Evolutionary conservation across 1,140 invertebrate species (phyloP), one percentile per base, ranked within the genome.

Genomic region (Condylostylus longicornis): DNA sequence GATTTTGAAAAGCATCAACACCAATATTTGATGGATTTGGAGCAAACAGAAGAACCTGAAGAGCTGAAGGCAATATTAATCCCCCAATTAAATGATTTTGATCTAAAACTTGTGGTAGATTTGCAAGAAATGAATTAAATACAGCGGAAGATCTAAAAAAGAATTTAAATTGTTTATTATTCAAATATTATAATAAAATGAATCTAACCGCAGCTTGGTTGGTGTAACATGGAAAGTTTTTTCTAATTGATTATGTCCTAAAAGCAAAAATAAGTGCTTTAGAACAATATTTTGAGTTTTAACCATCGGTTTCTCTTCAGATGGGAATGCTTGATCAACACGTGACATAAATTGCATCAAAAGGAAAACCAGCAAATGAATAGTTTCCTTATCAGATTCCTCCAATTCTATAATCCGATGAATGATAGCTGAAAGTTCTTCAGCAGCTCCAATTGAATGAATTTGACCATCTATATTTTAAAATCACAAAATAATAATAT

Each of bases 101-200:
- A 61, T 98, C 90, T 46, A 96, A 53, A 15, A 97, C 72, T 74
- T 96, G 80, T 0, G 90, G 86, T 31, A 96, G 61, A 55, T 89
- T 91, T 14, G 85, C 77, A 49, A 99, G 64, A 54, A 95, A 98
- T 5, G 89, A 87, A 63, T 93, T 96, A 63, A 97, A 97, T 2
- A 93, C 86, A 5, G 91, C 78, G 1, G 90, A 95, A 36, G 75
- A 68, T 53, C 86, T 82, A n/a, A n/a, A 35, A 20, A 35, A 35
- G 21, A 18, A 35, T 9, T 20, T 35, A 9, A 19, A 18, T 18
- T 20, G 13, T 7, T n/a, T n/a, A 13, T 32, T 32, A 14, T 8
- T 14, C 17, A 32, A 6, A 6, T 32, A 7, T 18, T 6, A 7
- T 7, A n/a, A n/a, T n/a, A n/a, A n/a, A n/a, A n/a, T 33, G 2